Evolutionary conservation across 2,888 invertebrate species (phyloP).

Genomic region (Tenthredo distinguenda): DNA sequence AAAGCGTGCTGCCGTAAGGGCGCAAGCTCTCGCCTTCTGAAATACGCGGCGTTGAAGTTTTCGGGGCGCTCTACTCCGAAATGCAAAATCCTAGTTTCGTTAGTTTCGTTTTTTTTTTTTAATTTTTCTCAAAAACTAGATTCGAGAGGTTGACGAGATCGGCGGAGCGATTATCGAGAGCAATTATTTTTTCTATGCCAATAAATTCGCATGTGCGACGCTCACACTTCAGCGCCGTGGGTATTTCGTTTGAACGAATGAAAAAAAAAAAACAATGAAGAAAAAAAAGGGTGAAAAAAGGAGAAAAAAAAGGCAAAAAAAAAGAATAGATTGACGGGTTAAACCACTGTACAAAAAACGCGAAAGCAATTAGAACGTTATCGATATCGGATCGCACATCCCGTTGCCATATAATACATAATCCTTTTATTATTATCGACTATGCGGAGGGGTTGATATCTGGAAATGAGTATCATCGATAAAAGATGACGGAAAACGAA

Average conservation of each 20-base stretch:
- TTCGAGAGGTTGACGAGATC: too few species aligned
- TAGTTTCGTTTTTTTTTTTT: too few species aligned
- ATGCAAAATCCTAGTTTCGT: too few species aligned
- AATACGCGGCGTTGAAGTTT: too few species aligned
- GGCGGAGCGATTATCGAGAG: too few species aligned
- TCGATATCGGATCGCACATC: constrained; percentile 26
- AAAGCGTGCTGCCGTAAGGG: too few species aligned
- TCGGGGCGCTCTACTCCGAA: too few species aligned
- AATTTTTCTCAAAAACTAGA: too few species aligned
- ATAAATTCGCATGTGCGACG: not conserved
- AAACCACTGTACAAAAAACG: not conserved
- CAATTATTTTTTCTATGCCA: too few species aligned
- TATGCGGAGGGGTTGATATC: not conserved
- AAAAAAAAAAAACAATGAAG: not conserved
- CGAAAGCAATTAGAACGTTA: constrained; percentile 30
- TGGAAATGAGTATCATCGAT: not conserved
- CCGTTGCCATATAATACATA: not conserved
- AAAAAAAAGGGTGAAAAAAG: not conserved
- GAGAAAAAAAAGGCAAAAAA: not conserved
- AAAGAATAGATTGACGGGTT: not conserved
- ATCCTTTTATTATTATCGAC: constrained; percentile 23
- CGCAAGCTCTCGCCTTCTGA: too few species aligned
- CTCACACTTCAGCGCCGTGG: not conserved
- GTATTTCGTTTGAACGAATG: not conserved
- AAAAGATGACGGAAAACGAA: not conserved